Evolutionary conservation across 2,113 vertebrate genomes (phyloP), one percentile per base, ranked within the genome.

Genomic region (Archilochus colubris): DNA sequence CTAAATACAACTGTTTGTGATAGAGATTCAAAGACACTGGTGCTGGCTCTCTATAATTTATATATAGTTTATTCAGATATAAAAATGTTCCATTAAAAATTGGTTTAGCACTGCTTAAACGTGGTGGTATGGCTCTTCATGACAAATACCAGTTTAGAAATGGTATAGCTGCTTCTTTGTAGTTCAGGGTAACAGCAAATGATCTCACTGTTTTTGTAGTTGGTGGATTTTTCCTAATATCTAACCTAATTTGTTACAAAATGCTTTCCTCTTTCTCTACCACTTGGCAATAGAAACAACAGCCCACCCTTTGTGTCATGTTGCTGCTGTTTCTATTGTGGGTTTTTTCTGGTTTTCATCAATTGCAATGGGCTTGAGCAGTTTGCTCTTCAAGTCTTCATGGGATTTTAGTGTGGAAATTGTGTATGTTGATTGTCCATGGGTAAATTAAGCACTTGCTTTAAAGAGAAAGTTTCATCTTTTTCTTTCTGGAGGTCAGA

Each of bases 351-450:
- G 10, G 7, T 89, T 80, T 43, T n/a, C 14, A 14, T 62, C 54
- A 79, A 24, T 64, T 80, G 44, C 54, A 87, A 9, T 0, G 9
- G 17, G 7, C 38, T 92, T 0, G 0, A 82, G 38, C 25, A 73
- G 22, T 93, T 91, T 76, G 27, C 83, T 88, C 44, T 62, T 86
- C 18, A 36, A 68, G 54, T 12, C 6, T 36, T 86, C 5, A 3
- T 46, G 16, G 31, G 46, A 24, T 33, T 83, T 57, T 61, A 67
- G 13, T n/a, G 10, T 64, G 10, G 31, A 51, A 63, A 28, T 27
- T 51, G 19, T 27, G 19, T 51, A 10, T 85, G 54, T 64, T 20
- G 21, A 25, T 80, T 48, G 8, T 85, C 33, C 51, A 8, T 0
- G 0, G 64, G 28, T 62, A 78, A 74, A 64, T 73, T 63, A 40